Evolutionary conservation across 2,113 vertebrate genomes (phyloP).

Genomic region (Romanogobio albipinnatus): DNA sequence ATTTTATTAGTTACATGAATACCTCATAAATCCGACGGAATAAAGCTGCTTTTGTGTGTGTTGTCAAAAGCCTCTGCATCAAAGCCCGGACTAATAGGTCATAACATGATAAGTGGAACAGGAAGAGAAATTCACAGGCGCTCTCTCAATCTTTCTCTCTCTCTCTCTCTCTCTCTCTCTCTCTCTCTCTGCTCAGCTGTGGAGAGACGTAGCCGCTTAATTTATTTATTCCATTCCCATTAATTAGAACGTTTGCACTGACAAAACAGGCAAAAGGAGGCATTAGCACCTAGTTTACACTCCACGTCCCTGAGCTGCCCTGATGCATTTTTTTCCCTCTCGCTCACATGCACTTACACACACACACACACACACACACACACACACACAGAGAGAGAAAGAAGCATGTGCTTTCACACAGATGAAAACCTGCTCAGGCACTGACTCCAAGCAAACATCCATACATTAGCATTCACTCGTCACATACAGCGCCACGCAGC

Average conservation of each 20-base stretch:
- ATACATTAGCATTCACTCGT: background rate
- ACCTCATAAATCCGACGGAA: constrained; percentile 17
- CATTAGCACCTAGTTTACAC: constrained; percentile 73
- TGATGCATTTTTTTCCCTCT: constrained; percentile 46
- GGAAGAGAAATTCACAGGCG: constrained; percentile 31
- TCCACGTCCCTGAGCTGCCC: constrained; percentile 61
- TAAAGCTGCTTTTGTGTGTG: constrained; percentile 35
- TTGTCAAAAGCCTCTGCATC: constrained; percentile 37
- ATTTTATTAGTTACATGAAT: constrained; percentile 36
- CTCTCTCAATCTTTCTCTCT: background rate
- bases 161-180: constrained; percentile 32
- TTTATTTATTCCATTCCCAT: constrained; percentile 71
- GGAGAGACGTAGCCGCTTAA: constrained; percentile 61
- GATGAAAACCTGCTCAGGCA: constrained; percentile 2
- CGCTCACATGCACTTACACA: constrained; percentile 29
- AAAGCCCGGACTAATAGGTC: constrained; percentile 41
- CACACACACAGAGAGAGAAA: background rate
- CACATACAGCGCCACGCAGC: background rate
- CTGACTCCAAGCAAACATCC: background rate
- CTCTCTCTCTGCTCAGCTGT: constrained; percentile 58
- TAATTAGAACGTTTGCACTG: constrained; percentile 71
- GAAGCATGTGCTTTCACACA: constrained; percentile 30
- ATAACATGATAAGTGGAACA: constrained; percentile 40
- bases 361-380: constrained; percentile 32
- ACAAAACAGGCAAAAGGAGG: constrained; percentile 69